Base-by-base conservation (phyloP, 2,113 vertebrate species). In the Prionailurus bengalensis region DNA sequence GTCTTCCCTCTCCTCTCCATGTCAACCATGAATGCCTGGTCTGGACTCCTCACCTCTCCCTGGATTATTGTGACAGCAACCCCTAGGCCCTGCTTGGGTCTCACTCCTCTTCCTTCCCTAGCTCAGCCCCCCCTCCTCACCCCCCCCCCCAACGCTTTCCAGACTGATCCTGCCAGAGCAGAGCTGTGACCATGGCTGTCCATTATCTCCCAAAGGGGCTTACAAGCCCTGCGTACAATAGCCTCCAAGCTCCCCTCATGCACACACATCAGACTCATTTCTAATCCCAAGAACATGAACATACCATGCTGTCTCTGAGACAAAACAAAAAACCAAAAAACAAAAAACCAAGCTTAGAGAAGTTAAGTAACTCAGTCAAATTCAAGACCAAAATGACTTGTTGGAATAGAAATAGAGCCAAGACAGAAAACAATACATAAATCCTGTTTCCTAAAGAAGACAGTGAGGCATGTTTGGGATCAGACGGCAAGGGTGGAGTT, bases 81-180 rank as follows among this genome's bases (percentile, higher is more conserved):
- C 55, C 33, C 25, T 3, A n/a, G 7, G 29, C 63, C 74, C 15
- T 15, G 12, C 48, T 55, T 91, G 76, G 29, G 10, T 74, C 33
- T 81, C 31, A 4, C 31, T 13, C 15, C 11, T 36, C 42, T 86
- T 42, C 21, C 17, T 31, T n/a, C 48, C 23, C 33, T n/a, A 48
- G 5, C 29, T 63, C 8, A 5, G 25, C 1, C 36, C 19, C 15
- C 5, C 0, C 19, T 66, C 8, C 23, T 2, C 58, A 61, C 21
- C 7, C 7, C 29, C 4, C 4, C 63, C 8, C 2, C 21, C 42
- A 45, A 45, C 2, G 0, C 21, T 66, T 9, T 23, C 39, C 70
- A 93, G 63, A 74, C 21, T 33, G 7, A n/a, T 39, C 68, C 31
- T 89, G 29, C 63, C 53, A 39, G 51, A 33, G 6, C 21, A 80